phyloP scores from a whole-genome alignment of 2,888 invertebrate genomes.

The Chrysopilus asiliformis region DNA sequence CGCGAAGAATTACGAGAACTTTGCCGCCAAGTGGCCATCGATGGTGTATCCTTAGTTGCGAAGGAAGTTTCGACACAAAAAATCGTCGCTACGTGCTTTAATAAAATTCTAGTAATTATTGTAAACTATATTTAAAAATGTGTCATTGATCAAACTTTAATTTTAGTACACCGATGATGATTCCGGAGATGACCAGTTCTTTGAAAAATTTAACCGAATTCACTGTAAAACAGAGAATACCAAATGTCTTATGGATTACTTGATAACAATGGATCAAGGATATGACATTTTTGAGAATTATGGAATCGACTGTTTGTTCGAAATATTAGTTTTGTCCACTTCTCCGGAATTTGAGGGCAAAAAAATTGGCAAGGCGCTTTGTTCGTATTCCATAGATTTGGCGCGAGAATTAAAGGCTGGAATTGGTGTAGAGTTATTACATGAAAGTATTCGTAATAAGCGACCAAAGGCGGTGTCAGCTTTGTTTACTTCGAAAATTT shows the following conservation, averaged over 20 bases:
- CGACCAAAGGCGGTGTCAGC: slow-evolving; percentile 39
- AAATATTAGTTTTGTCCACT: slow-evolving; percentile 54
- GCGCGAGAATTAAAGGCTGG: slow-evolving; percentile 37
- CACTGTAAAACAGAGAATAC: slow-evolving; percentile 44
- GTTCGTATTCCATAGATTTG: slow-evolving; percentile 42
- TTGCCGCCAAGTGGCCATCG: slow-evolving; percentile 44
- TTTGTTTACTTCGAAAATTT: slow-evolving; percentile 44
- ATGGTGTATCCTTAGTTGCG: slow-evolving; percentile 52
- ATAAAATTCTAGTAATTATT: slow-evolving; percentile 57
- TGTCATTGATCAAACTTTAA: too few relatives aligned
- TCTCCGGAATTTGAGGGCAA: slow-evolving; percentile 38
- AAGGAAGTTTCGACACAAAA: slow-evolving; percentile 40
- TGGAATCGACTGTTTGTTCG: slow-evolving; percentile 46
- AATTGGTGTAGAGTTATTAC: slow-evolving; percentile 33
- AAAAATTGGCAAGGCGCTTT: slow-evolving; percentile 42
- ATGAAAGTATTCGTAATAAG: slow-evolving; percentile 19
- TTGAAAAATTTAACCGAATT: slow-evolving; percentile 26
- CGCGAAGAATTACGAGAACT: slow-evolving; percentile 46
- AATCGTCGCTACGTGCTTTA: slow-evolving; percentile 48
- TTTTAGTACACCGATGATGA: too few relatives aligned
- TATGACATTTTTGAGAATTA: slow-evolving; percentile 49
- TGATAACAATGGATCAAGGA: slow-evolving; percentile 46
- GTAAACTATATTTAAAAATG: too few relatives aligned
- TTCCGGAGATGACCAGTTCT: slow-evolving; percentile 24
- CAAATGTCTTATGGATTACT: slow-evolving; percentile 46